Conservation (phyloP, 1,140 invertebrate genomes). For the Neelides sp. region DNA sequence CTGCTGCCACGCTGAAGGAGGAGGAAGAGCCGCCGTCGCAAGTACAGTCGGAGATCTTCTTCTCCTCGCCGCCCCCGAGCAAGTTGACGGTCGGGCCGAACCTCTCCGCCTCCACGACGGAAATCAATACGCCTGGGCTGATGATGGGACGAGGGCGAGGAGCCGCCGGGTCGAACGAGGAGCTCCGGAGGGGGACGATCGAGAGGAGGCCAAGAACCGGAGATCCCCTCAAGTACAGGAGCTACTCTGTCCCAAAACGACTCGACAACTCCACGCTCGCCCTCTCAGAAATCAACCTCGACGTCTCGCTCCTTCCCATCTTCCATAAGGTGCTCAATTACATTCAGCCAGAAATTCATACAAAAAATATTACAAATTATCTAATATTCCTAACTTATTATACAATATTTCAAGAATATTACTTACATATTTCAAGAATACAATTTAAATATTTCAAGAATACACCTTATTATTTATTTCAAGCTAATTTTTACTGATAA, state of each 20-base stretch:
- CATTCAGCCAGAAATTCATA: too few species aligned
- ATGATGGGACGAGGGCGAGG: conserved; percentile 10
- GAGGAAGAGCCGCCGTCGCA: conserved; percentile 3
- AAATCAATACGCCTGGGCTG: conserved; percentile 9
- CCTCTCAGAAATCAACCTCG: conserved; percentile 68
- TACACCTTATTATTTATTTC: too few species aligned
- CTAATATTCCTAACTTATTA: too few species aligned
- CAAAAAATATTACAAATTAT: too few species aligned
- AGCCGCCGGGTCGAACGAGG: conserved; percentile 30
- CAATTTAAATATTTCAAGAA: too few species aligned
- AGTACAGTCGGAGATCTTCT: background rate
- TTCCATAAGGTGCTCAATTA: conserved; percentile 86
- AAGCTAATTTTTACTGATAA: too few species aligned
- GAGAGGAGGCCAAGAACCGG: conserved; percentile 30
- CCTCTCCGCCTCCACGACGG: conserved; percentile 32
- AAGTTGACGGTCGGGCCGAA: conserved; percentile 1
- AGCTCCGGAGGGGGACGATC: too few species aligned
- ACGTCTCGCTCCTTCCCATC: conserved; percentile 71
- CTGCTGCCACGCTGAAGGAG: background rate
- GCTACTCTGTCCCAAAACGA: conserved; percentile 33
- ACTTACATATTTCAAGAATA: too few species aligned
- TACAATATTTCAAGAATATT: too few species aligned
- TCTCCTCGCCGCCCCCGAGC: too few species aligned
- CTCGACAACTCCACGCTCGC: conserved; percentile 42
- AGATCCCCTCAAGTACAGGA: conserved; percentile 34